phyloP scores from a whole-genome alignment of 2,113 vertebrate genomes.

The Desmodus rotundus region DNA sequence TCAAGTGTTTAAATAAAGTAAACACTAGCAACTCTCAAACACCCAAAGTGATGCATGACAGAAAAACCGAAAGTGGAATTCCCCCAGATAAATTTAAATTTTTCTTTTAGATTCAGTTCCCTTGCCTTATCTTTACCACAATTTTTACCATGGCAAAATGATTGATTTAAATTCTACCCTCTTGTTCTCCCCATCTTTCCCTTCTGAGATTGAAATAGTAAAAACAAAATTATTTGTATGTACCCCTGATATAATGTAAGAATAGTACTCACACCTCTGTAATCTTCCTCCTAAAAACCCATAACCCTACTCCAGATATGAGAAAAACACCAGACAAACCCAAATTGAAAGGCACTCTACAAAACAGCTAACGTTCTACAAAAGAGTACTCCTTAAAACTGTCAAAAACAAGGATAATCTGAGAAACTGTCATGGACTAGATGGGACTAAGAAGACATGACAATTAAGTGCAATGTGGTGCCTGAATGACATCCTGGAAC shows the following conservation, averaged over 20 bases:
- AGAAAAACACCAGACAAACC: not conserved
- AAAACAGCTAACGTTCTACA: not conserved
- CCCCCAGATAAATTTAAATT: not conserved
- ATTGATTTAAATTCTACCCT: not conserved
- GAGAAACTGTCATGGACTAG: not conserved
- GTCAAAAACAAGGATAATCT: not conserved
- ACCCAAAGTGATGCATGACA: not conserved
- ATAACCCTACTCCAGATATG: not conserved
- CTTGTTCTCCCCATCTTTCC: not conserved
- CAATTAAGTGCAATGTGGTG: not conserved
- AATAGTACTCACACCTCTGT: not conserved
- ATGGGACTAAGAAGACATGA: not conserved
- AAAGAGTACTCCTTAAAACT: not conserved
- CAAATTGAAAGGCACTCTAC: not conserved
- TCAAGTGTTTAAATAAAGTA: not conserved
- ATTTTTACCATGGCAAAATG: not conserved
- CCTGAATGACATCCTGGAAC: not conserved
- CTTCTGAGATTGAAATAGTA: not conserved
- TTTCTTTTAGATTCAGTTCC: not conserved
- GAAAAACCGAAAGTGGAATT: not conserved
- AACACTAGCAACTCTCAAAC: not conserved
- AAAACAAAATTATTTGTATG: not conserved
- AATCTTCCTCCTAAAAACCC: not conserved
- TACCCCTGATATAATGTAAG: not conserved
- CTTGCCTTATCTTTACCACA: not conserved